These are phyloP conservation scores for Metopolophium dirhodum DNA, from an alignment of 1,140 invertebrate genomes.

Conservation along the genomic window DNA sequence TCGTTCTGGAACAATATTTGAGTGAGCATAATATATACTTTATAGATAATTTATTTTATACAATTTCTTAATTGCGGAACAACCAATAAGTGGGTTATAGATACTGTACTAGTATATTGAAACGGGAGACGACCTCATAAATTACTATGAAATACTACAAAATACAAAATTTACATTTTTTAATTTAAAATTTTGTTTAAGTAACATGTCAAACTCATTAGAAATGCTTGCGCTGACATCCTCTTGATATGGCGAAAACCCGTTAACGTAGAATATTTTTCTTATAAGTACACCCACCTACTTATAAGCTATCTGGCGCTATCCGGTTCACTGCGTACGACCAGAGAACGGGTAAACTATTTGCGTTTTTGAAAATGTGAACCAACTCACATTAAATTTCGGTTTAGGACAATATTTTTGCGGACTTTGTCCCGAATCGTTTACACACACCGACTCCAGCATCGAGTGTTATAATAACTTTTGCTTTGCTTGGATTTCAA, in stretches of 20 bases:
- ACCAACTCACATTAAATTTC: not conserved
- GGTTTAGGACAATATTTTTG: not conserved
- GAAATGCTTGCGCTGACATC: not conserved
- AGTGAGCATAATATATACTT: too few relatives aligned
- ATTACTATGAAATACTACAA: too few relatives aligned
- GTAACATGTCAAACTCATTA: not conserved
- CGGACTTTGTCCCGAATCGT: not conserved
- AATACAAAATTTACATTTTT: not conserved
- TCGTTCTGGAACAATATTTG: too few relatives aligned
- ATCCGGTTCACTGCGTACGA: not conserved
- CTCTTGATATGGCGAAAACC: not conserved
- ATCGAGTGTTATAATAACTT: not conserved
- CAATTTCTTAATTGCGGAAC: too few relatives aligned
- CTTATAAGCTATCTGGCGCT: not conserved
- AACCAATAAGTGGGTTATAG: too few relatives aligned
- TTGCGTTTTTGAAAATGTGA: not conserved
- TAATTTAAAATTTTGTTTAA: not conserved
- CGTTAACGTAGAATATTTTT: not conserved
- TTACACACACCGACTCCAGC: not conserved
- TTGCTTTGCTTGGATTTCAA: not conserved
- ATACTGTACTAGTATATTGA: too few relatives aligned
- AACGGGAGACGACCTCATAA: not conserved
- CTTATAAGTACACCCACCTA: not conserved
- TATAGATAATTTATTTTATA: too few relatives aligned
- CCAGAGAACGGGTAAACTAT: not conserved